Evolutionary conservation across 2,797 vertebrate species (phyloP).

Genomic region (Pteronotus mesoamericanus): DNA sequence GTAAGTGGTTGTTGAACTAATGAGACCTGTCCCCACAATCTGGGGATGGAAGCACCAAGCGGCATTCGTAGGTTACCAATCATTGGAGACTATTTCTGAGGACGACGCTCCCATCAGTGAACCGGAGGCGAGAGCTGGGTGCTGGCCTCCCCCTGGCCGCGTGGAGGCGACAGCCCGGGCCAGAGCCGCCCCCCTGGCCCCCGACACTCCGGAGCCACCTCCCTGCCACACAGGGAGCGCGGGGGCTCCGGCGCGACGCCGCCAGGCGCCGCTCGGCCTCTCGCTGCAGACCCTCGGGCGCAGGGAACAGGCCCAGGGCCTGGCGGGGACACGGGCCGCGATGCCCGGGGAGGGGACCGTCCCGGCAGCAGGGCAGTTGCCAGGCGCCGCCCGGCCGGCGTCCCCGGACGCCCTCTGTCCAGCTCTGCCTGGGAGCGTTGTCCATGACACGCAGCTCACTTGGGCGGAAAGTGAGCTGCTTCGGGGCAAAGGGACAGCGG

Average conservation of each 20-base stretch:
- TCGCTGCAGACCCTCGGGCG: rapidly evolving
- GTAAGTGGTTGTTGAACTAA: no score
- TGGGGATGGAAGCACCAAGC: background rate
- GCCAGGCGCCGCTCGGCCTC: background rate
- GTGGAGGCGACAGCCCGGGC: no score
- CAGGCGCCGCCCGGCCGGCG: rapidly evolving
- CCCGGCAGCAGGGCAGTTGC: background rate
- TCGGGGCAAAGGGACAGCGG: rapidly evolving
- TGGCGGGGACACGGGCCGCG: background rate
- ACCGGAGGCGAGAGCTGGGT: background rate
- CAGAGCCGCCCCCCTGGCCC: no score
- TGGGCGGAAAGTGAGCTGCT: background rate
- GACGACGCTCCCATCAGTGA: background rate
- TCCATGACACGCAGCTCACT: background rate
- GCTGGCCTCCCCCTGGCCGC: background rate
- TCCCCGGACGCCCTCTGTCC: rapidly evolving
- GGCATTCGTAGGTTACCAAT: no score
- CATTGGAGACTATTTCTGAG: background rate
- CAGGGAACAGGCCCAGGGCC: background rate
- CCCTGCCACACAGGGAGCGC: background rate
- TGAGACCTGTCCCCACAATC: rapidly evolving
- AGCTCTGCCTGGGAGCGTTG: background rate
- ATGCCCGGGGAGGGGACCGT: background rate
- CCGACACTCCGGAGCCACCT: background rate
- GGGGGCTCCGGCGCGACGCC: rapidly evolving